Conservation (phyloP, 2,113 vertebrate species). For the Sylvilagus bachmani region DNA sequence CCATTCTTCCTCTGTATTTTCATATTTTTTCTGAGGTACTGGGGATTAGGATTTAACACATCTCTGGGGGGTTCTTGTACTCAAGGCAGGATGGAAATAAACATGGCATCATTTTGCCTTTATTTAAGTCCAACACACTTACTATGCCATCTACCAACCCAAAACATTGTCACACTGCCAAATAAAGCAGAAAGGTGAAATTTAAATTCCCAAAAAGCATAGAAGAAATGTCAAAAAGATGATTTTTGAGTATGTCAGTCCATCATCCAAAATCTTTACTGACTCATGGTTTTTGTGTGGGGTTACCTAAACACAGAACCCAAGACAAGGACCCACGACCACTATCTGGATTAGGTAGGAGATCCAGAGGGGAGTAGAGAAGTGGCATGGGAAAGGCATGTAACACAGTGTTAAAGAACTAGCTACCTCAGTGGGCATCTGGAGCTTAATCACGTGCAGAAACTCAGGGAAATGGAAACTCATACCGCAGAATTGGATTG, state of each 20-base stretch:
- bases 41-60: not conserved
- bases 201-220: too few species aligned
- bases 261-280: not conserved
- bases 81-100: not conserved
- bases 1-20: not conserved
- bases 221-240: not conserved
- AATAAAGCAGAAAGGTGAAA: not conserved
- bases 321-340: not conserved
- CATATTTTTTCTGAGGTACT: not conserved
- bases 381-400: accelerated
- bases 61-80: not conserved
- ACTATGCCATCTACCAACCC: not conserved
- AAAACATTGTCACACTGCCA: not conserved
- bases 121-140: not conserved
- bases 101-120: not conserved
- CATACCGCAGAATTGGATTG: not conserved
- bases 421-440: not conserved
- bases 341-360: not conserved
- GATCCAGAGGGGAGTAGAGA: not conserved
- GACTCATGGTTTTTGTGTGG: not conserved
- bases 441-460: not conserved
- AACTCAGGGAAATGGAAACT: not conserved
- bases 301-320: not conserved
- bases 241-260: not conserved
- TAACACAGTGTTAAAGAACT: not conserved